A percentile compares a stretch with the other conserved stretches of the same genome.
Conservation (phyloP, 53 echinoderm and acorn worm genomes). For the Holothuria scabra region DNA sequence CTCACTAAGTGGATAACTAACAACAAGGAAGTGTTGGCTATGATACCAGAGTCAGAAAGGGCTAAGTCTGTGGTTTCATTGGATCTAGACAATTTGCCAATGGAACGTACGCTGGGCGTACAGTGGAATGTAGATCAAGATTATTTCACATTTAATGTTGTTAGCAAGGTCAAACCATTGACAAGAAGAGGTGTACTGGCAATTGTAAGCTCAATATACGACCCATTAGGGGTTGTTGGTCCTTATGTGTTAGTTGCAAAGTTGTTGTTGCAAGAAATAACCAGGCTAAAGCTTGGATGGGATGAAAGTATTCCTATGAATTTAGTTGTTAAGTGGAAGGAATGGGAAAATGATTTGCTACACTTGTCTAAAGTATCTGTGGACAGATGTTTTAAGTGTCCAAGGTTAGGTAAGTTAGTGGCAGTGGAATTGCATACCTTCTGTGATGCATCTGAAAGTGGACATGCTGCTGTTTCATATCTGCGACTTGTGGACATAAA, state of each 20-base stretch:
- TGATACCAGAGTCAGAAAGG: slow-evolving; percentile 66
- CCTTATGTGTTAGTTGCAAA: slow-evolving; percentile 65
- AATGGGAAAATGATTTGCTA: slow-evolving; percentile 46
- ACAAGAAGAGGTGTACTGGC: slow-evolving; percentile 73
- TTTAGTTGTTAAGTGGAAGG: slow-evolving; percentile 31
- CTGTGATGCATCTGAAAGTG: slow-evolving; percentile 62
- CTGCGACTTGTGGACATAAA: slow-evolving; percentile 32
- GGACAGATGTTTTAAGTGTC: slow-evolving; percentile 53
- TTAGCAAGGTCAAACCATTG: slow-evolving; percentile 28
- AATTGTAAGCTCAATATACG: slow-evolving; percentile 63
- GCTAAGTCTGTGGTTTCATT: slow-evolving; percentile 54
- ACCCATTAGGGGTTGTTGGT: slow-evolving; percentile 68
- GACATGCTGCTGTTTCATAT: slow-evolving; percentile 61
- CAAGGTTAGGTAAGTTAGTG: slow-evolving; percentile 5
- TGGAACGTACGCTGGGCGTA: slow-evolving; percentile 66
- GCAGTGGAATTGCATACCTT: slow-evolving; percentile 50
- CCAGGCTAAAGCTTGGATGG: slow-evolving; percentile 58
- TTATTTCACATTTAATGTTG: slow-evolving; percentile 56
- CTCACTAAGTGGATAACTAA: slow-evolving; percentile 60
- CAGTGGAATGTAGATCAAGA: slow-evolving; percentile 58
- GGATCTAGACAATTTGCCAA: slow-evolving; percentile 53
- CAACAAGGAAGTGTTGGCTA: slow-evolving; percentile 41
- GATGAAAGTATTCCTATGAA: slow-evolving; percentile 56
- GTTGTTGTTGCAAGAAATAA: slow-evolving; percentile 60
- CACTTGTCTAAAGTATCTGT: slow-evolving; percentile 25